Evolutionary conservation across 2,797 vertebrate genomes (phyloP).

Genomic region (Scleropages formosus): DNA sequence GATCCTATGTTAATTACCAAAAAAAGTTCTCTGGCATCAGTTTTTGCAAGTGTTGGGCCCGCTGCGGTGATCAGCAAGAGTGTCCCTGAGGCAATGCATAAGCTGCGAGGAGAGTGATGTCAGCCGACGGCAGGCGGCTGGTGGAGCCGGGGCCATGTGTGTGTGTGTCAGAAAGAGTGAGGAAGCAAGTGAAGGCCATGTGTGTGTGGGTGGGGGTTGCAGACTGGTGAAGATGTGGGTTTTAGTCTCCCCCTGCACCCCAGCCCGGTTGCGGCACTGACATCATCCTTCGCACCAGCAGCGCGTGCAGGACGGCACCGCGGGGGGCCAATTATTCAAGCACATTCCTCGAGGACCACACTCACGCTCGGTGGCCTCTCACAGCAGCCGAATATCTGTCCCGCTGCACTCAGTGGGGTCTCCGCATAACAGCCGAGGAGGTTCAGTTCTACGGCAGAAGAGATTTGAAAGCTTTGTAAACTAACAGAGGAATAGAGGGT

Average conservation of each 20-base stretch:
- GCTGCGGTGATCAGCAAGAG: too few species aligned
- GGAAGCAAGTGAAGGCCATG: constrained; percentile 13
- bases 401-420: constrained; percentile 9
- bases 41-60: too few species aligned
- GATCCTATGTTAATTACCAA: too few species aligned
- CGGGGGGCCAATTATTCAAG: constrained; percentile 30
- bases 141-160: constrained; percentile 17
- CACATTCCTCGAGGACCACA: constrained; percentile 34
- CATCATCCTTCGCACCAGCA: constrained; percentile 15
- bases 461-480: not conserved
- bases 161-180: not conserved
- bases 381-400: constrained; percentile 38
- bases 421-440: not conserved
- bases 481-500: not conserved
- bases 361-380: constrained; percentile 32
- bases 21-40: too few species aligned
- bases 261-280: constrained; percentile 16
- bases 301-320: not conserved
- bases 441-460: not conserved
- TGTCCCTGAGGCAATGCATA: constrained; percentile 32
- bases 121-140: constrained; percentile 22
- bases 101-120: constrained; percentile 33
- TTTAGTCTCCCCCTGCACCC: not conserved
- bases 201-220: constrained; percentile 2
- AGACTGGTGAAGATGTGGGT: not conserved